A percentile compares a stretch with the other conserved stretches of the same genome.
Conservation (phyloP, 1,140 invertebrate species). For the Drosophila auraria region DNA sequence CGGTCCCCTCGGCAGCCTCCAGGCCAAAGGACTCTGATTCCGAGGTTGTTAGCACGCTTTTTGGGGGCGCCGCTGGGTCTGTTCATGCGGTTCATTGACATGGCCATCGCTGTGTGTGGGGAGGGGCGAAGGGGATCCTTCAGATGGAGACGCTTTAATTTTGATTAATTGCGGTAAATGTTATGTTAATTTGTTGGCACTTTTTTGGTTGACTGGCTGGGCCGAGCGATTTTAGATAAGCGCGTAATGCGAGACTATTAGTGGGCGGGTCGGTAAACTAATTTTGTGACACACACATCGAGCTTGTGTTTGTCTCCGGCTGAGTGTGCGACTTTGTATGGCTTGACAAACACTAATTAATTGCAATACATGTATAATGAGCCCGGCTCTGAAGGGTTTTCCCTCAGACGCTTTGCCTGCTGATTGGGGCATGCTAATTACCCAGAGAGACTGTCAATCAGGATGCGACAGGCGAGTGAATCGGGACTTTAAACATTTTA, state of each 20-base stretch:
- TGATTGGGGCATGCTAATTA: conserved; percentile 42
- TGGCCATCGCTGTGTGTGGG: conserved; percentile 7
- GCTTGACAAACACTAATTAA: conserved; percentile 60
- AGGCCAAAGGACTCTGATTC: conserved; percentile 3
- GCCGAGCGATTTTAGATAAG: conserved; percentile 61
- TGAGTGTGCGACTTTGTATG: conserved; percentile 16
- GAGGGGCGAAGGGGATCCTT: background rate
- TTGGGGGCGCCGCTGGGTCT: conserved; percentile 13
- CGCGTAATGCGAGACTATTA: conserved; percentile 57
- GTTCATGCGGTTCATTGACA: conserved; percentile 60
- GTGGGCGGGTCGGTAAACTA: conserved; percentile 50
- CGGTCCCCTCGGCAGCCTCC: background rate
- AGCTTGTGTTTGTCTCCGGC: conserved; percentile 1
- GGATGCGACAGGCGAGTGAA: background rate
- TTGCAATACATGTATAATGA: conserved; percentile 52
- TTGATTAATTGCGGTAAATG: conserved; percentile 79
- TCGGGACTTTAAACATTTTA: background rate
- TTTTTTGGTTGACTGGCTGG: conserved; percentile 54
- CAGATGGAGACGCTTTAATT: conserved; percentile 29
- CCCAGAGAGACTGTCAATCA: conserved; percentile 32
- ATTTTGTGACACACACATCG: conserved; percentile 19
- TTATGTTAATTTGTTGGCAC: conserved; percentile 72
- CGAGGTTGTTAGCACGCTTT: conserved; percentile 30
- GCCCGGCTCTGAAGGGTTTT: conserved; percentile 17
- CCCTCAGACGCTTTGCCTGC: background rate